These are phyloP conservation scores for Apamea monoglypha DNA, from an alignment of 2,888 invertebrate species.

Conservation along the genomic window DNA sequence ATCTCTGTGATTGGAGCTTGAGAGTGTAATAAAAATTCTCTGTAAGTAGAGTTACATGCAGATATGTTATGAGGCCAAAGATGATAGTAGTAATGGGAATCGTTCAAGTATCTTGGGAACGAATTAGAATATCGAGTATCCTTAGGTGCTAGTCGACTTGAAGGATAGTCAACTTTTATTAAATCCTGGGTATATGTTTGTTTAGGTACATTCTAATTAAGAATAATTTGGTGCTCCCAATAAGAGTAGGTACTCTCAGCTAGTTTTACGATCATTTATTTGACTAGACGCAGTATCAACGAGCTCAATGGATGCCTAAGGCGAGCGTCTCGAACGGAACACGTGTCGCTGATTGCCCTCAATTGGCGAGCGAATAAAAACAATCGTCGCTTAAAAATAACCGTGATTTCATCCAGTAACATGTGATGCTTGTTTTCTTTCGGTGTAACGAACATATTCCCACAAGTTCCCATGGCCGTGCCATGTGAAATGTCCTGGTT, in stretches of 20 bases:
- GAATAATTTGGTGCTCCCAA: slow-evolving; percentile 38
- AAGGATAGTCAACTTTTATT: neutral
- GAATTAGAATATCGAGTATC: slow-evolving; percentile 14
- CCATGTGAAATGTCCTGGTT: slow-evolving; percentile 87
- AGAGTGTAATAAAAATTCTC: slow-evolving; percentile 84
- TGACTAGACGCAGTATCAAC: slow-evolving; percentile 78
- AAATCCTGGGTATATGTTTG: neutral
- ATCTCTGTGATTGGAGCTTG: slow-evolving; percentile 86
- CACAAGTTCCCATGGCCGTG: slow-evolving; percentile 74
- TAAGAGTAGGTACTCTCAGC: slow-evolving; percentile 27
- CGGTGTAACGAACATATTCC: slow-evolving; percentile 82
- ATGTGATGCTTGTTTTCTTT: slow-evolving; percentile 88
- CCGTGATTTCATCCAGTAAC: slow-evolving; percentile 89
- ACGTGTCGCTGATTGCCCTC: slow-evolving; percentile 90
- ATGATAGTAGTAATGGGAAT: slow-evolving; percentile 62
- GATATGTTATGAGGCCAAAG: slow-evolving; percentile 56
- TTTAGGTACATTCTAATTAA: slow-evolving; percentile 25
- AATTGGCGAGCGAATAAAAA: slow-evolving; percentile 91
- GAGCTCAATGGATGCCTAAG: slow-evolving; percentile 85
- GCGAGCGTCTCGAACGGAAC: slow-evolving; percentile 85
- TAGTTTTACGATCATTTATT: slow-evolving; percentile 63
- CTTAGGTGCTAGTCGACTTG: neutral
- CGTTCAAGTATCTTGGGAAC: slow-evolving; percentile 71
- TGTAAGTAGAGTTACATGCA: slow-evolving; percentile 66
- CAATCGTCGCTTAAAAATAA: slow-evolving; percentile 90